A percentile compares a stretch with the other conserved stretches of the same genome.
Evolutionary conservation across 1,140 invertebrate species (phyloP).

Genomic region (Pogonus chalceus): DNA sequence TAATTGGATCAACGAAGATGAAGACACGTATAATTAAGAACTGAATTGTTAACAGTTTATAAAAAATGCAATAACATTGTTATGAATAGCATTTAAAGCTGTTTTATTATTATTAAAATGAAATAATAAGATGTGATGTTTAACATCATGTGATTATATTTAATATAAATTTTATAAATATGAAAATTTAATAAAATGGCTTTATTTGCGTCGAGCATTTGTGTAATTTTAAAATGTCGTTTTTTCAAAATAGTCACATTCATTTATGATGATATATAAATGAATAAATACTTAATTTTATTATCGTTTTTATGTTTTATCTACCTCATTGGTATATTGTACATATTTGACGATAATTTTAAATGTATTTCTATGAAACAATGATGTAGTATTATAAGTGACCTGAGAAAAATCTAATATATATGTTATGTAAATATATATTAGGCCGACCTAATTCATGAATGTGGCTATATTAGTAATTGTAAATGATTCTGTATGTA

Average conservation of each 20-base stretch:
- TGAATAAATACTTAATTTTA: background rate
- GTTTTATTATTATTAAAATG: constrained; percentile 1
- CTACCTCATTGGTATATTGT: background rate
- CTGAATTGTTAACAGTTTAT: constrained; percentile 3
- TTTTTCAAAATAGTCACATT: background rate
- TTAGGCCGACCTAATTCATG: background rate
- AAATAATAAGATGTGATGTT: background rate
- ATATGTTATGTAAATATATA: background rate
- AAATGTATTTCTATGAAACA: background rate
- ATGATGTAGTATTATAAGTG: background rate
- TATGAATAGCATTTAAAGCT: constrained; percentile 1
- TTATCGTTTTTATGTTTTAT: background rate
- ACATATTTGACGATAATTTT: background rate
- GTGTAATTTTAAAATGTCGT: background rate
- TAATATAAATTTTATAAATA: constrained; percentile 8
- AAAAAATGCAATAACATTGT: constrained; percentile 5
- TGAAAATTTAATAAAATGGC: constrained; percentile 5
- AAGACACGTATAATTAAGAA: background rate
- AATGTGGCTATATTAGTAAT: background rate
- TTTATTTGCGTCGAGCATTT: background rate
- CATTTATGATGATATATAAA: background rate
- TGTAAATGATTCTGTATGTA: background rate
- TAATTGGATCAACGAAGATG: background rate
- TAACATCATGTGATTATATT: constrained; percentile 1
- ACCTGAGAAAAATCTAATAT: constrained; percentile 5